Conservation (phyloP, 2,113 vertebrate genomes). For the Seriola dumerili region DNA sequence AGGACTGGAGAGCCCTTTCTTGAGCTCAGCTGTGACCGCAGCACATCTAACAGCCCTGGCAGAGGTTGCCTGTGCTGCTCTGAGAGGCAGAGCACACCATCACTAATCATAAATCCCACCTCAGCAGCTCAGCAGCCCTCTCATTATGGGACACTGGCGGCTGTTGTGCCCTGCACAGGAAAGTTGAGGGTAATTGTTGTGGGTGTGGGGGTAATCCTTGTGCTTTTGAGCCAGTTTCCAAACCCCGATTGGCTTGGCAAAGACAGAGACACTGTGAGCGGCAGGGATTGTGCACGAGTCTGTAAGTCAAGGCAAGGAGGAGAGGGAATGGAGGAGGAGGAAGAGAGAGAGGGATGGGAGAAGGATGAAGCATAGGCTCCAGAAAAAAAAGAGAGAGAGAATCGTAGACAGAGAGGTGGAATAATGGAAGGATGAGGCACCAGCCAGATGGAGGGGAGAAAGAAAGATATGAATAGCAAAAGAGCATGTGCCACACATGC, state of each 20-base stretch:
- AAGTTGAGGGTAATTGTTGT: slow-evolving; percentile 60
- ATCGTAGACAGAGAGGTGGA: slow-evolving; percentile 28
- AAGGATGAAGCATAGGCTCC: slow-evolving; percentile 38
- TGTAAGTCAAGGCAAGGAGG: slow-evolving; percentile 1
- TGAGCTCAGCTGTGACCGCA: slow-evolving; percentile 22
- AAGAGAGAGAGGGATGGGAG: slow-evolving; percentile 24
- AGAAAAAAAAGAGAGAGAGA: slow-evolving; percentile 49
- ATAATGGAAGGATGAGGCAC: slow-evolving; percentile 57
- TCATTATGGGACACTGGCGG: slow-evolving; percentile 39
- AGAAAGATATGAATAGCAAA: slow-evolving; percentile 44
- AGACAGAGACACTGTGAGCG: slow-evolving; percentile 41
- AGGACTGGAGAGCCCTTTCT: background rate
- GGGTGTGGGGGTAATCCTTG: slow-evolving; percentile 55
- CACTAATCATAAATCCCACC: slow-evolving; percentile 56
- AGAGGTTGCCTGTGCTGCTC: slow-evolving; percentile 10
- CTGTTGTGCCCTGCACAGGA: slow-evolving; percentile 44
- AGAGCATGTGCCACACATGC: slow-evolving; percentile 35
- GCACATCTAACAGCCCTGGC: slow-evolving; percentile 16
- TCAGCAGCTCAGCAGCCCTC: slow-evolving; percentile 48
- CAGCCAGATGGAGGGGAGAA: slow-evolving; percentile 60
- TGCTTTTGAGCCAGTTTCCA: slow-evolving; percentile 58
- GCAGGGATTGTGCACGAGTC: slow-evolving; percentile 49
- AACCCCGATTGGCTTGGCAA: slow-evolving; percentile 62
- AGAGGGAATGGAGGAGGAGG: slow-evolving; percentile 6
- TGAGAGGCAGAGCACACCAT: slow-evolving; percentile 32